Conservation (phyloP, 2,797 vertebrate species). For the Urocyon cinereoargenteus region DNA sequence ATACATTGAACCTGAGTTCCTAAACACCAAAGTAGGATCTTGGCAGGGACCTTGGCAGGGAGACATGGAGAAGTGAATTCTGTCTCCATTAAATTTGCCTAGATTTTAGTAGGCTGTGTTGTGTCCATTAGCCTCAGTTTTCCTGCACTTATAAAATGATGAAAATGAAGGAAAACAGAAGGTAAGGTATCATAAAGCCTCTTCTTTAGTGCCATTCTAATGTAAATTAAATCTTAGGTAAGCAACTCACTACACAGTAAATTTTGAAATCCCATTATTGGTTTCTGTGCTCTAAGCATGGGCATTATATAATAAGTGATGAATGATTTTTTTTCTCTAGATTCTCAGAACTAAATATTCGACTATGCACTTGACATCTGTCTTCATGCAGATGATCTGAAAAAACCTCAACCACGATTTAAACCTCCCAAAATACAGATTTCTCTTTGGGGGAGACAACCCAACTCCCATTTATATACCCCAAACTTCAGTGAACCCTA, state of each 20-base stretch:
- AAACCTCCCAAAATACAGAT: neutral
- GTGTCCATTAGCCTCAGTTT: neutral
- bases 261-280: neutral
- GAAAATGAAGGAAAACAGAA: neutral
- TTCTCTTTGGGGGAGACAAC: neutral
- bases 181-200: neutral
- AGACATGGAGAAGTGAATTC: neutral
- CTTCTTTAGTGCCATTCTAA: neutral
- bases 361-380: neutral
- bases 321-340: neutral
- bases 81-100: constrained; percentile 7
- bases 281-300: neutral
- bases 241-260: neutral
- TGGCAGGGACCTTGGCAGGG: neutral
- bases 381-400: neutral
- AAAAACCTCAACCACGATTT: neutral
- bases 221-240: neutral
- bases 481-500: constrained; percentile 9
- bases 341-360: neutral
- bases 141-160: neutral
- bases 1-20: neutral
- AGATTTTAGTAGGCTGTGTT: neutral
- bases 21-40: neutral
- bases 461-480: neutral
- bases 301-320: neutral